Percentiles rank a stretch among this genome's conserved stretches.
phyloP scores from a whole-genome alignment of 2,888 invertebrate species.

The Luperina testacea region DNA sequence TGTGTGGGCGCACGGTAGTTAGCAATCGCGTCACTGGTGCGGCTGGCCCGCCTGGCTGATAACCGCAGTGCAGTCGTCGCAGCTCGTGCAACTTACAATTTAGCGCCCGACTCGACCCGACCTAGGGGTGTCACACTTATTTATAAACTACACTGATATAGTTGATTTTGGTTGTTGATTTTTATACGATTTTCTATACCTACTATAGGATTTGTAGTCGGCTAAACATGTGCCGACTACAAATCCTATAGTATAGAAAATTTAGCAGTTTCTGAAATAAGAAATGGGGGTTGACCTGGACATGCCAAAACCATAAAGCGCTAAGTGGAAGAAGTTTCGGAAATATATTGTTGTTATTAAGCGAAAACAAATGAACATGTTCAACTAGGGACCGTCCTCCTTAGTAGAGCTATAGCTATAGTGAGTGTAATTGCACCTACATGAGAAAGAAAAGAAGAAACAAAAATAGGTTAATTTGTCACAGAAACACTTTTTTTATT shows the following conservation, averaged over 20 bases:
- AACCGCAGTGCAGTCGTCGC: slow-evolving; percentile 72
- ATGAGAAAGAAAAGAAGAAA: no score
- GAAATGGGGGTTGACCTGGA: background rate
- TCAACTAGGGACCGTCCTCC: no score
- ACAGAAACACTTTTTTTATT: no score
- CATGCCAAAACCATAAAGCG: background rate
- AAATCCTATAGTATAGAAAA: no score
- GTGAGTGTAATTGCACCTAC: background rate
- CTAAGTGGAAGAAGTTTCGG: background rate
- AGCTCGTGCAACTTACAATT: slow-evolving; percentile 77
- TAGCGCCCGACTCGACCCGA: slow-evolving; percentile 71
- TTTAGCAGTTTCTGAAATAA: slow-evolving; percentile 1
- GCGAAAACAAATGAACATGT: background rate
- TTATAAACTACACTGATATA: slow-evolving; percentile 72
- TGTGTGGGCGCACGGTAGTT: slow-evolving; percentile 58
- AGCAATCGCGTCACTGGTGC: slow-evolving; percentile 46
- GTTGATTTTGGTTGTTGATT: slow-evolving; percentile 71
- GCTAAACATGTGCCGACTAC: no score
- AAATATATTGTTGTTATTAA: background rate
- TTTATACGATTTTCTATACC: slow-evolving; percentile 59
- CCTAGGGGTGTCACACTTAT: slow-evolving; percentile 69
- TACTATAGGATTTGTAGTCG: background rate
- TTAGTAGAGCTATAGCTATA: background rate
- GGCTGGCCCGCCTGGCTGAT: slow-evolving; percentile 54
- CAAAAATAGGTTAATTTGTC: no score